phyloP scores from a whole-genome alignment of 2,888 invertebrate species.

The Steromphala cineraria region DNA sequence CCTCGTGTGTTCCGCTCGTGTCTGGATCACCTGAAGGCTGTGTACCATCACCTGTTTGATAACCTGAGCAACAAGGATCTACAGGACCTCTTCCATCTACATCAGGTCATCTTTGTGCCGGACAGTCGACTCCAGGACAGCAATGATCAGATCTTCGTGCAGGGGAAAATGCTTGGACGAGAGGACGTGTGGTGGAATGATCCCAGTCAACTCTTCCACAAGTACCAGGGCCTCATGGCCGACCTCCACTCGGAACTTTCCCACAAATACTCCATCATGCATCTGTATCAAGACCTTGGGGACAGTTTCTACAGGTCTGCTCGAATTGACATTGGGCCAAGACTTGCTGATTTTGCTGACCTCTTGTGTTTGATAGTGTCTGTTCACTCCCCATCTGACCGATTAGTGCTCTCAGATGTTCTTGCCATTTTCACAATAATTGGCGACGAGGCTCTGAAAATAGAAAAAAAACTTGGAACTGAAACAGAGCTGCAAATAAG shows the following conservation, averaged over 20 bases:
- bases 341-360: constrained; percentile 57
- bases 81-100: constrained; percentile 57
- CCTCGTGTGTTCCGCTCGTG: constrained; percentile 60
- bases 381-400: constrained; percentile 44
- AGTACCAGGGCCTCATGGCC: constrained; percentile 46
- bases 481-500: no score
- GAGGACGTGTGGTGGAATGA: constrained; percentile 71
- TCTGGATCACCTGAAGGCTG: constrained; percentile 58
- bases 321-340: constrained; percentile 51
- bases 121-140: not conserved
- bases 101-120: constrained; percentile 68
- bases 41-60: constrained; percentile 63
- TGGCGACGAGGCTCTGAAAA: constrained; percentile 40
- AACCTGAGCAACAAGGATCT: constrained; percentile 56
- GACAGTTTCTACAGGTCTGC: constrained; percentile 45
- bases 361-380: constrained; percentile 53
- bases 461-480: not conserved
- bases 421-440: constrained; percentile 52
- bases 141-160: constrained; percentile 27
- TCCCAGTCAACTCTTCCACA: constrained; percentile 62
- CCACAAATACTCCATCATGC: constrained; percentile 43
- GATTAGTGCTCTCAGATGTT: constrained; percentile 43
- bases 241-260: constrained; percentile 56
- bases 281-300: constrained; percentile 31
- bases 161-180: constrained; percentile 56